Conservation (phyloP, 2,888 invertebrate genomes). For the Amiota minor region DNA sequence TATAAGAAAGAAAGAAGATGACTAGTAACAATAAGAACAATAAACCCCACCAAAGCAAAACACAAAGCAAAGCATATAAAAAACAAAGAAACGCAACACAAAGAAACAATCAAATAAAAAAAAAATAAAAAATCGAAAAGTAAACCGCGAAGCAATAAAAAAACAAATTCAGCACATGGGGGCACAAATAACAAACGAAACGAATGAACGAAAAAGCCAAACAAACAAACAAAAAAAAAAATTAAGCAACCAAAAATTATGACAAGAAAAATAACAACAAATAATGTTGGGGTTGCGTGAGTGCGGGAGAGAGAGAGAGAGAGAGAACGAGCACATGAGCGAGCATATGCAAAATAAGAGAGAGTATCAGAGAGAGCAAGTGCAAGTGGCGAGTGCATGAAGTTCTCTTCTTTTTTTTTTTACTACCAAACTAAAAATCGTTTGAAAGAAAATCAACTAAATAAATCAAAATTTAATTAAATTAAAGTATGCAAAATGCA, state of each 20-base stretch:
- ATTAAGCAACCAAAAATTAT: slow-evolving; percentile 21
- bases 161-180: slow-evolving; percentile 26
- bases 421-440: neutral
- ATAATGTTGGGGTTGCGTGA: slow-evolving; percentile 8
- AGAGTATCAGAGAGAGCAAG: slow-evolving; percentile 1
- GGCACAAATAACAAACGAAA: slow-evolving; percentile 37
- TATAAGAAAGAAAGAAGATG: slow-evolving; percentile 53
- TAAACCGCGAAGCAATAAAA: slow-evolving; percentile 28
- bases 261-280: slow-evolving; percentile 24
- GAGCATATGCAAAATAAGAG: neutral
- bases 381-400: neutral
- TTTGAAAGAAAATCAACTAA: neutral
- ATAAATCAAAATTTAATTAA: slow-evolving; percentile 23
- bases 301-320: neutral
- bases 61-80: slow-evolving; percentile 47
- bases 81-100: slow-evolving; percentile 32
- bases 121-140: slow-evolving; percentile 28
- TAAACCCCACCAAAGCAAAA: slow-evolving; percentile 37
- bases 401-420: neutral
- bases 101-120: slow-evolving; percentile 14
- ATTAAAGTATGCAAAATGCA: slow-evolving; percentile 20
- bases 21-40: slow-evolving; percentile 23
- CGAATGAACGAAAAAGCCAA: slow-evolving; percentile 32
- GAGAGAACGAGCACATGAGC: neutral
- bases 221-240: slow-evolving; percentile 35